Evolutionary conservation across 2,113 vertebrate species (phyloP), one percentile per base, ranked within the genome.

Genomic region (Craseonycteris thonglongyai): DNA sequence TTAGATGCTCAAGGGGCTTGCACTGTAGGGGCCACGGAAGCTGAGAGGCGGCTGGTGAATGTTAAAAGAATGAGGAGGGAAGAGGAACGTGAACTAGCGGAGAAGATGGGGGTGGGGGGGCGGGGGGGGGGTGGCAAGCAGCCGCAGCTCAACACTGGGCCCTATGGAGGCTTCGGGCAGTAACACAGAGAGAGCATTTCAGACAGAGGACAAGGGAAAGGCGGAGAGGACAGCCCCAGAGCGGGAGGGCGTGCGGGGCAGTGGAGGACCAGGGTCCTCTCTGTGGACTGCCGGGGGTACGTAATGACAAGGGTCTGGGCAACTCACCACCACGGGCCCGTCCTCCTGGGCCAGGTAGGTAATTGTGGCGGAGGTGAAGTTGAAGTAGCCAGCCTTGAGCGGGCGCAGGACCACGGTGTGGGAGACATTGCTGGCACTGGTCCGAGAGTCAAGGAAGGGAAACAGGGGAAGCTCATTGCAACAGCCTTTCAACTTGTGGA

Each of bases 321-420:
- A 56, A 98, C 98, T 99, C 96, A 99, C 99, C 99, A 99, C 98
- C 0, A 99, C 99, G 45, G 98, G 98, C 0, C 99, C 99, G 0
- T 99, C 99, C 88, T 99, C 99, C 97, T 99, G 99, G 0, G 99
- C 99, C 97, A 99, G 97, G 96, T 99, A 99, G 0, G 99, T 99
- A 95, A 99, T 98, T 0, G 99, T 99, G 0, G 99, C 99, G 0
- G 99, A 99, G 56, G 99, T 99, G 97, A 99, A 99, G 97, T 99
- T 99, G 92, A 99, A 99, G 97, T 99, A 99, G 0, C 99, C 99
- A 0, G 99, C 99, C 95, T 99, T 99, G 74, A 99, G 98, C n/a
- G 99, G 99, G 26, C 99, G 98, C 95, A 99, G 76, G 66, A 99
- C 99, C 66, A 99, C 99, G 0, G 99, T 99, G 97, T 99, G 99